These are phyloP conservation scores for Epirrita christyi DNA, from an alignment of 2,888 invertebrate species.

Conservation along the genomic window DNA sequence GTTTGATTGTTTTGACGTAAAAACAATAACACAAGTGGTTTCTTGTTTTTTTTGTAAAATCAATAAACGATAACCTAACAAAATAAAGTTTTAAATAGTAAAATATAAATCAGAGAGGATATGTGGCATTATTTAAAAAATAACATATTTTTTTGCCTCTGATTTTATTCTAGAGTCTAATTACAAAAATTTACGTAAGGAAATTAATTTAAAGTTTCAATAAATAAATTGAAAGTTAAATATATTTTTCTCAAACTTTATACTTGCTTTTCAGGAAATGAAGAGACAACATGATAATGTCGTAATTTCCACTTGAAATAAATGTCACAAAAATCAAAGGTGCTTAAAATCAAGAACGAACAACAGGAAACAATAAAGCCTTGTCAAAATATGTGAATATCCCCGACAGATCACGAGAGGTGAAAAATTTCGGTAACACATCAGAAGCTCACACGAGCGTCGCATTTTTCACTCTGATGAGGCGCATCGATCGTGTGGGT, in stretches of 20 bases:
- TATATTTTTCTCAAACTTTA: no score
- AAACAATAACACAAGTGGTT: no score
- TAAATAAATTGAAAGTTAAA: no score
- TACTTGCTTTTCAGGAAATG: not conserved
- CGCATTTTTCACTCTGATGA: constrained; percentile 46
- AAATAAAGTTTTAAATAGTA: no score
- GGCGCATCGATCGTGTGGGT: constrained; percentile 45
- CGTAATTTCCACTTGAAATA: not conserved
- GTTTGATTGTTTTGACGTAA: constrained; percentile 14
- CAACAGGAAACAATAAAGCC: constrained; percentile 34
- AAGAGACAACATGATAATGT: constrained; percentile 3
- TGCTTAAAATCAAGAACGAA: constrained; percentile 12
- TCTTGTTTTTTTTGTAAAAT: no score
- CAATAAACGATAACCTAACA: no score
- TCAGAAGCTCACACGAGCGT: constrained; percentile 30
- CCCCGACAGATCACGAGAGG: constrained; percentile 31
- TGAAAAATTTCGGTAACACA: constrained; percentile 38
- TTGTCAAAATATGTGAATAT: constrained; percentile 32
- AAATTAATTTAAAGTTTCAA: no score
- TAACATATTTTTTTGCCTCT: no score
- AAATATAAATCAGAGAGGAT: no score
- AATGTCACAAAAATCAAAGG: constrained; percentile 1
- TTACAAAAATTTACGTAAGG: not conserved
- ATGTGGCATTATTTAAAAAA: no score
- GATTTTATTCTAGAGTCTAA: not conserved